Percentiles rank a stretch among this genome's conserved stretches.
phyloP scores from a whole-genome alignment of 35 echinoderm and acorn worm species.

The Anneissia japonica region DNA sequence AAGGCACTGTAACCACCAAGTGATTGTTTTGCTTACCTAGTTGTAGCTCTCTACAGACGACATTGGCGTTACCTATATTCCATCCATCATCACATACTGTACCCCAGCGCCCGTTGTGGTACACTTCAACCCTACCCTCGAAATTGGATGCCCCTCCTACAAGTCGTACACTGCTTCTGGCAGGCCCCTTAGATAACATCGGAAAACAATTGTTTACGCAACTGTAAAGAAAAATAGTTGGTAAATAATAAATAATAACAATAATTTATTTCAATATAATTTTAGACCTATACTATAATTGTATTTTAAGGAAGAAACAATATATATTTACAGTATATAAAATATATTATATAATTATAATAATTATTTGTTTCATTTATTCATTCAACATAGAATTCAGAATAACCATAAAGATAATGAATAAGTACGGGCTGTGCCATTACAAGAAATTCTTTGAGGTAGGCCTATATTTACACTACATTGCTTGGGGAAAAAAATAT shows the following conservation, averaged over 20 bases:
- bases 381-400: too few relatives aligned
- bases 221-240: conserved; percentile 19
- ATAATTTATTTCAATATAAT: background rate
- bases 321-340: too few relatives aligned
- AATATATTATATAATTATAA: too few relatives aligned
- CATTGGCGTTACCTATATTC: conserved; percentile 52
- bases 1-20: too few relatives aligned
- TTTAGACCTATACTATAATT: background rate
- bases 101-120: conserved; percentile 69
- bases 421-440: too few relatives aligned
- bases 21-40: conserved; percentile 56
- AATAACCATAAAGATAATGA: too few relatives aligned
- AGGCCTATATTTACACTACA: too few relatives aligned
- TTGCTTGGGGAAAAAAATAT: too few relatives aligned
- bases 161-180: conserved; percentile 36
- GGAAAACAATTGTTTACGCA: conserved; percentile 46
- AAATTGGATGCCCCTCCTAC: conserved; percentile 48
- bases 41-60: conserved; percentile 83
- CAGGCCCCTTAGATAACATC: conserved; percentile 36
- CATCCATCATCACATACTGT: conserved; percentile 88
- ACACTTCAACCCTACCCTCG: conserved; percentile 70
- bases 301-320: too few relatives aligned
- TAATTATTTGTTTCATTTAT: too few relatives aligned
- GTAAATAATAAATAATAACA: background rate
- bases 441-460: too few relatives aligned